Evolutionary conservation across 1,140 invertebrate genomes (phyloP).

Genomic region (Oedothorax gibbosus): DNA sequence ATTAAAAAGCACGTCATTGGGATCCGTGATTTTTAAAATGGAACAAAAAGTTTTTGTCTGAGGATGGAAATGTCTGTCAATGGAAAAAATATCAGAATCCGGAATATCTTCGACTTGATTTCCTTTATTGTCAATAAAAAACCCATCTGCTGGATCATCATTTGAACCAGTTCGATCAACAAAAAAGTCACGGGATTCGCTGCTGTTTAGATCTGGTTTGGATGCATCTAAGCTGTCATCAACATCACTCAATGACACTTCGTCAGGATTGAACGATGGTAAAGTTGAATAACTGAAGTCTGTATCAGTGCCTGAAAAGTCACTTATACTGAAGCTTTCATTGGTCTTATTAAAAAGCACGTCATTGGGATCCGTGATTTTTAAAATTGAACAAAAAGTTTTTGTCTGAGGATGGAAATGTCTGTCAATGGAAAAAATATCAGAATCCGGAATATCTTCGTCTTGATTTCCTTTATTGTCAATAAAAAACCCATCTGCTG

Average conservation of each 20-base stretch:
- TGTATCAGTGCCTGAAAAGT: conserved; percentile 7
- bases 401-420: conserved; percentile 88
- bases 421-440: background rate
- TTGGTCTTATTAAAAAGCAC: background rate
- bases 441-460: background rate
- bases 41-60: conserved; percentile 87
- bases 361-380: conserved; percentile 78
- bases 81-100: background rate
- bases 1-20: conserved; percentile 65
- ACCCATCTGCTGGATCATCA: background rate
- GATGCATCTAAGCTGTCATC: background rate
- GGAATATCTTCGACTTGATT: background rate
- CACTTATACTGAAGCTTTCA: conserved; percentile 29
- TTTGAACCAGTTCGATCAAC: background rate
- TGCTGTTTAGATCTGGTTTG: background rate
- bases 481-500: conserved; percentile 14
- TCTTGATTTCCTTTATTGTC: conserved; percentile 8
- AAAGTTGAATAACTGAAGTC: background rate
- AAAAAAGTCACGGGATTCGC: background rate
- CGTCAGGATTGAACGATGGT: conserved; percentile 45
- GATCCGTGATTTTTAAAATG: conserved; percentile 83
- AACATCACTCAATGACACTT: conserved; percentile 48
- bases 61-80: conserved; percentile 68
- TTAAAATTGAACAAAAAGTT: conserved; percentile 82
- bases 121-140: conserved; percentile 29